A percentile compares a stretch with the other conserved stretches of the same genome.
Conservation (phyloP, 64 coral and sea anemone genomes). For the Pachyseris speciosa region DNA sequence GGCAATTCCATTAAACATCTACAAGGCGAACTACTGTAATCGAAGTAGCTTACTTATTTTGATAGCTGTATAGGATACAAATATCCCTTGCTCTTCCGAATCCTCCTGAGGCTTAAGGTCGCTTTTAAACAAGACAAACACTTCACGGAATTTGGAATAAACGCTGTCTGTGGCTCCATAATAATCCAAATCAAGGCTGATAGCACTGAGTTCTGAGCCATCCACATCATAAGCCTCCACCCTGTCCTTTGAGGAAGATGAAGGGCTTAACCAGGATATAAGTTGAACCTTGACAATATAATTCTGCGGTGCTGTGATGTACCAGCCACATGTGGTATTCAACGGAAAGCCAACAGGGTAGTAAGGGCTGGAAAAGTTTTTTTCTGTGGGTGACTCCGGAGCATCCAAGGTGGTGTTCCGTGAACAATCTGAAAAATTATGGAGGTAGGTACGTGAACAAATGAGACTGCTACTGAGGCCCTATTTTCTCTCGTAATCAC, state of each 20-base stretch:
- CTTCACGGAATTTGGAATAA: constrained; percentile 14
- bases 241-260: not conserved
- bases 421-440: not conserved
- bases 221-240: constrained; percentile 26
- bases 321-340: constrained; percentile 27
- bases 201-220: not conserved
- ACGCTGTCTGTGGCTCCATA: not conserved
- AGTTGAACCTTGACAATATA: not conserved
- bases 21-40: not conserved
- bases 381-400: not conserved
- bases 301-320: not conserved
- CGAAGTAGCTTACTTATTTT: not conserved
- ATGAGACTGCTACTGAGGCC: no score
- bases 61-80: not conserved
- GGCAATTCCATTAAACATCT: no score
- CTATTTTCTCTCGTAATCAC: no score
- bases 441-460: no score
- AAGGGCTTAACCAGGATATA: not conserved
- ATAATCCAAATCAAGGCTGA: not conserved
- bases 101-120: not conserved
- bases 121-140: constrained; percentile 7
- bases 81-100: not conserved
- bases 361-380: constrained; percentile 39
- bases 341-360: not conserved
- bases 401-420: not conserved